Base-by-base conservation (phyloP, 2,888 invertebrate species). In the Pachymerium ferrugineum region DNA sequence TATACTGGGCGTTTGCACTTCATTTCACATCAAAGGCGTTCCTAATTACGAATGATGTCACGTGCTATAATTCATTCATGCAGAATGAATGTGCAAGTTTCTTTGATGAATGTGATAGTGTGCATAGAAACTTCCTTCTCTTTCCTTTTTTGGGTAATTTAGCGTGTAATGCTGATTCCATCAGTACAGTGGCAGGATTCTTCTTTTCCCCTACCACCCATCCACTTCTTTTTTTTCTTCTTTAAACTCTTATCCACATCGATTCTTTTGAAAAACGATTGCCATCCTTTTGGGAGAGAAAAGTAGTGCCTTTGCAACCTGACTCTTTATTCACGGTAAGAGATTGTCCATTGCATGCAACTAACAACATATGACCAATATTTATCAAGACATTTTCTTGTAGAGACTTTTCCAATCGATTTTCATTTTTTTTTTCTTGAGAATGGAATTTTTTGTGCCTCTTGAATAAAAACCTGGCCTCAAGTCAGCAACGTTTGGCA, bases 241-340 rank as follows among this genome's bases (percentile, higher is more conserved):
- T 47, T n/a, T 47, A 47, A 47, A 47, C 47, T 47, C 47, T 47
- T 47, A 47, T 47, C 47, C 47, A 14, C 16, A 47, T 47, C 47
- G 47, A 47, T 47, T 47, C 47, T 16, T 47, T 47, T 47, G 47
- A 47, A 47, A 47, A 47, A 47, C 47, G 47, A 47, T 47, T 47
- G 47, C 47, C 47, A 47, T 47, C 47, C 47, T 47, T n/a, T 16
- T 47, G 47, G 47, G 47, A 47, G 19, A 16, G 19, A 10, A 5
- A 47, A 47, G 47, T 47, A 16, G 3, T 47, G 47, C 16, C 19
- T 47, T 47, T 47, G 19, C 47, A 47, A 38, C 10, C 47, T 16
- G 47, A 47, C 47, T 47, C 47, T 47, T 47, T 47, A 47, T 47
- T 47, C 47, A 47, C 47, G 47, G 10, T 47, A 19, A 47, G 47